Evolutionary conservation across 2,888 invertebrate species (phyloP).

Genomic region (Drosophila atripex): DNA sequence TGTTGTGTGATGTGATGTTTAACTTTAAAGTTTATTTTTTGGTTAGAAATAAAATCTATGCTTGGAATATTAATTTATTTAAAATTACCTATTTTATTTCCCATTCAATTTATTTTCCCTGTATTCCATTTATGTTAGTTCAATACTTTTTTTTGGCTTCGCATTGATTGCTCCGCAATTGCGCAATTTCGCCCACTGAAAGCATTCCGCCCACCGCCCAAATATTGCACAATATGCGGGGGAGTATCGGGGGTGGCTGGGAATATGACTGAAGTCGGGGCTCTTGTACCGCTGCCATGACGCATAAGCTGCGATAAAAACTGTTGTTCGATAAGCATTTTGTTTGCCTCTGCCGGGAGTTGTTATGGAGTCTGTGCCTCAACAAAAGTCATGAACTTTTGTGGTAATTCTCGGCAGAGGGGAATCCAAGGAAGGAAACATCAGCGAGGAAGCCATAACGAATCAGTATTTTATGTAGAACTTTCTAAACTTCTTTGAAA

Average conservation of each 20-base stretch:
- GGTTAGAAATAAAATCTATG: not conserved
- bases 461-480: conserved; percentile 26
- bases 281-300: conserved; percentile 73
- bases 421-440: not conserved
- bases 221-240: conserved; percentile 29
- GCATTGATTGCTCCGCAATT: conserved; percentile 69
- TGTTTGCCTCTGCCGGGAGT: conserved; percentile 54
- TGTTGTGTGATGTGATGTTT: not conserved
- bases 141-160: conserved; percentile 71
- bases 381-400: conserved; percentile 22
- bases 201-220: conserved; percentile 50
- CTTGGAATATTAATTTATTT: not conserved
- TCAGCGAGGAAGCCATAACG: conserved; percentile 29
- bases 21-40: not conserved
- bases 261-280: conserved; percentile 34
- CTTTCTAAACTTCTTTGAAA: conserved; percentile 23
- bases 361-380: conserved; percentile 30
- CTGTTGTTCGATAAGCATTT: conserved; percentile 73
- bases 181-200: conserved; percentile 69
- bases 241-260: conserved; percentile 25
- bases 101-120: conserved; percentile 31
- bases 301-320: conserved; percentile 77
- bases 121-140: conserved; percentile 21
- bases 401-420: conserved; percentile 16
- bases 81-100: not conserved